phyloP scores from a whole-genome alignment of 2,888 invertebrate genomes.

The Protula sp. region DNA sequence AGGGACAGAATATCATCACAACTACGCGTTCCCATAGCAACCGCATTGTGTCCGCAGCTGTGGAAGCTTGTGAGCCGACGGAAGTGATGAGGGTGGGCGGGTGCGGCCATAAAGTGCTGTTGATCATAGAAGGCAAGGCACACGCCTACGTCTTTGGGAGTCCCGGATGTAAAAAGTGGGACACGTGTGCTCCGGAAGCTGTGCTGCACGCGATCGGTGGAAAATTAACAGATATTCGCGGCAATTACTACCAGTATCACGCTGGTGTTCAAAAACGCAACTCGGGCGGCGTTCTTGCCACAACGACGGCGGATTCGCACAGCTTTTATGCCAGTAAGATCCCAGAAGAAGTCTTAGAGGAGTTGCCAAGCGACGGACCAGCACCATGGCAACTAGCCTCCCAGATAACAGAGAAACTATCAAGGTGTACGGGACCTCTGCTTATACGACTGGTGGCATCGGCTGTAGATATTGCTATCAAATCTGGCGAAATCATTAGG shows the following conservation, averaged over 20 bases:
- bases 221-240: conserved; percentile 76
- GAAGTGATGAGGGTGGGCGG: conserved; percentile 82
- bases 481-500: not conserved
- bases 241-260: conserved; percentile 56
- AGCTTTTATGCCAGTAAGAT: conserved; percentile 68
- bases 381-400: not conserved
- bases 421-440: not conserved
- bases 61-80: conserved; percentile 77
- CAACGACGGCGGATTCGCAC: conserved; percentile 70
- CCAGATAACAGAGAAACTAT: not conserved
- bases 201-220: conserved; percentile 84
- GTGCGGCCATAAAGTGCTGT: conserved; percentile 89
- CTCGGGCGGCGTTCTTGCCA: conserved; percentile 82
- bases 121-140: conserved; percentile 87
- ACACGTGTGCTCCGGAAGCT: conserved; percentile 97
- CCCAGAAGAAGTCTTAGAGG: conserved; percentile 57
- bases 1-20: conserved; percentile 70
- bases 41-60: conserved; percentile 71
- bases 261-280: conserved; percentile 61
- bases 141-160: conserved; percentile 97
- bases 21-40: conserved; percentile 92
- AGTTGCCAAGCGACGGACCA: conserved; percentile 15
- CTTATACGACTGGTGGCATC: not conserved
- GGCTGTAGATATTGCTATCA: not conserved
- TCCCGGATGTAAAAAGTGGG: conserved; percentile 96